Conservation (phyloP, 2,888 invertebrate species). For the Andrena hattorfiana region DNA sequence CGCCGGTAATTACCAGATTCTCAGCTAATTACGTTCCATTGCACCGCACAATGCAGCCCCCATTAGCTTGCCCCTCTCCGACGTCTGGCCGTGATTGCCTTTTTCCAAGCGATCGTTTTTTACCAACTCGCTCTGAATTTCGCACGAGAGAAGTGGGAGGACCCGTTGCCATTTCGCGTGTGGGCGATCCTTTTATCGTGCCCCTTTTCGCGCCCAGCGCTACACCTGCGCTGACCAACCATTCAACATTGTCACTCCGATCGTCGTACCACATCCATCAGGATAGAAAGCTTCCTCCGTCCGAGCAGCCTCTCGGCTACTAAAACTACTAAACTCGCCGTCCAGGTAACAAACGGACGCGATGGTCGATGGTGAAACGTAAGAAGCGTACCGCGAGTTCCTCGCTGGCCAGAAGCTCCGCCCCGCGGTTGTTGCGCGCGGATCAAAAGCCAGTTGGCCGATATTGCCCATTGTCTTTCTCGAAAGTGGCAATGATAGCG, state of each 20-base stretch:
- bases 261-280: not conserved
- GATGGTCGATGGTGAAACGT: not conserved
- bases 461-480: constrained; percentile 16
- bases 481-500: constrained; percentile 27
- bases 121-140: not conserved
- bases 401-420: not conserved
- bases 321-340: no score
- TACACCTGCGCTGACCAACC: no score
- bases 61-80: constrained; percentile 34
- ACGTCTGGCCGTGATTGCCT: constrained; percentile 27
- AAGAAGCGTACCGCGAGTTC: not conserved
- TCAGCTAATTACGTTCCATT: constrained; percentile 65
- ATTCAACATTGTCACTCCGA: no score
- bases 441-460: not conserved
- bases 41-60: constrained; percentile 43
- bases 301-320: not conserved
- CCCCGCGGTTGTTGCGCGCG: not conserved
- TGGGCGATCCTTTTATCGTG: no score
- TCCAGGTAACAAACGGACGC: not conserved
- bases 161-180: not conserved
- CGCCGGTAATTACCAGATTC: constrained; percentile 72
- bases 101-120: constrained; percentile 7
- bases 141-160: not conserved
- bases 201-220: no score
- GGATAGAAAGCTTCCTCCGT: not conserved